These are phyloP conservation scores for Hafferia zeledoni DNA, from an alignment of 2,797 vertebrate species.

Conservation along the genomic window DNA sequence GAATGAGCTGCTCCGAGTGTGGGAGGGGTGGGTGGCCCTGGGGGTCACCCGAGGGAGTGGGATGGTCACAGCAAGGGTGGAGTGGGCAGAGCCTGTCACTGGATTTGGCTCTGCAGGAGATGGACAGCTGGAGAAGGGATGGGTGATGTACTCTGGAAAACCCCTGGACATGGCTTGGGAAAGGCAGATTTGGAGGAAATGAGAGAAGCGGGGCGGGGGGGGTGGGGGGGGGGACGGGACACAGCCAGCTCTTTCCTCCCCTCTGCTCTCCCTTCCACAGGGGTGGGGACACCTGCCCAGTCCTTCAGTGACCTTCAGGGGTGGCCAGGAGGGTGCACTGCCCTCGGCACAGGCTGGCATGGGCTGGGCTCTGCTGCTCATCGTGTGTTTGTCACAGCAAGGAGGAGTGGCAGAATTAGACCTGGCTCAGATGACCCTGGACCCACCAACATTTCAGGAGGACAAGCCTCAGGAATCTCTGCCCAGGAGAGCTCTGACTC, in stretches of 20 bases:
- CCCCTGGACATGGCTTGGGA: not conserved
- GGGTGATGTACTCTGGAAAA: not conserved
- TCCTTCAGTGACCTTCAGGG: not conserved
- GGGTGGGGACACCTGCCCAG: not conserved
- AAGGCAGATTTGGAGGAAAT: not conserved
- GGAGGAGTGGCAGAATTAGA: not conserved
- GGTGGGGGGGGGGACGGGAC: too few species aligned
- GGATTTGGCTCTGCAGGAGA: not conserved
- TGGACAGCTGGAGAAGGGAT: not conserved
- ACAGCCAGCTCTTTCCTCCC: not conserved
- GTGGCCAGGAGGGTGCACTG: not conserved
- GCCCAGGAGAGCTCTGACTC: not conserved
- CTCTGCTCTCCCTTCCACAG: too few species aligned
- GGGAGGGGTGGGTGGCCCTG: not conserved
- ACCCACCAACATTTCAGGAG: not conserved
- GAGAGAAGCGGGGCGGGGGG: not conserved
- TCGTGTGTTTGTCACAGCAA: accelerated
- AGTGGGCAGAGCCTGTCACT: accelerated
- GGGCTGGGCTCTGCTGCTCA: not conserved
- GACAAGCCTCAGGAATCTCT: not conserved
- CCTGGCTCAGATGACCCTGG: not conserved
- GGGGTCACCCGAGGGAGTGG: not conserved
- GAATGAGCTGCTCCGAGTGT: accelerated
- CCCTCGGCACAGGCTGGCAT: not conserved
- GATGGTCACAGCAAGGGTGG: not conserved